Percentiles rank a stretch among this genome's conserved stretches.
These are phyloP conservation scores for Leiothrix lutea DNA, from an alignment of 2,113 vertebrate genomes.

Conservation along the genomic window DNA sequence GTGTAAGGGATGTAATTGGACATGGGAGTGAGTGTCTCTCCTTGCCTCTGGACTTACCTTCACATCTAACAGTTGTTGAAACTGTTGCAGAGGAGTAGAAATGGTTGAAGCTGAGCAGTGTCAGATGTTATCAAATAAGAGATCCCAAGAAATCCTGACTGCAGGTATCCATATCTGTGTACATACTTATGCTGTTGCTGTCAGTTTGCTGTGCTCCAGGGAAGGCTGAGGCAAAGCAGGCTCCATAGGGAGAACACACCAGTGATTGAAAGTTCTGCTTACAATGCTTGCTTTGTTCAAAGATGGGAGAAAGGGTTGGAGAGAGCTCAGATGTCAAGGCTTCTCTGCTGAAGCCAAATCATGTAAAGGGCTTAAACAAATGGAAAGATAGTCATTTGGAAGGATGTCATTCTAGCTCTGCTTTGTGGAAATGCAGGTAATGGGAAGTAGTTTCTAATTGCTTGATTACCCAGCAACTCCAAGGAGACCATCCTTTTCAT, in stretches of 20 bases:
- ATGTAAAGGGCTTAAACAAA: neutral
- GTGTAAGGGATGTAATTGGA: neutral
- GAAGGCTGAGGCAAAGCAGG: neutral
- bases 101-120: neutral
- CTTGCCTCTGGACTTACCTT: neutral
- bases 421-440: constrained; percentile 20
- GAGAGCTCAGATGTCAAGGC: neutral
- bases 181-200: neutral
- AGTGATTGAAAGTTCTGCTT: neutral
- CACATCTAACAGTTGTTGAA: neutral
- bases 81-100: neutral
- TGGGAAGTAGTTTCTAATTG: constrained; percentile 37
- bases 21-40: neutral
- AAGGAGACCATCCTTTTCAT: constrained; percentile 33
- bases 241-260: neutral
- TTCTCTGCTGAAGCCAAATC: neutral
- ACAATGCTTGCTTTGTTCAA: neutral
- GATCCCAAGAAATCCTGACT: neutral
- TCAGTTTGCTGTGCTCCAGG: neutral
- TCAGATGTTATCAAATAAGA: neutral
- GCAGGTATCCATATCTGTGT: neutral
- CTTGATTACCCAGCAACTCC: constrained; percentile 7
- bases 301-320: neutral
- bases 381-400: neutral
- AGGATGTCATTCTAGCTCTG: neutral